These are phyloP conservation scores for Lumbricus terrestris DNA, from an alignment of 2,888 invertebrate genomes.

Conservation along the genomic window DNA sequence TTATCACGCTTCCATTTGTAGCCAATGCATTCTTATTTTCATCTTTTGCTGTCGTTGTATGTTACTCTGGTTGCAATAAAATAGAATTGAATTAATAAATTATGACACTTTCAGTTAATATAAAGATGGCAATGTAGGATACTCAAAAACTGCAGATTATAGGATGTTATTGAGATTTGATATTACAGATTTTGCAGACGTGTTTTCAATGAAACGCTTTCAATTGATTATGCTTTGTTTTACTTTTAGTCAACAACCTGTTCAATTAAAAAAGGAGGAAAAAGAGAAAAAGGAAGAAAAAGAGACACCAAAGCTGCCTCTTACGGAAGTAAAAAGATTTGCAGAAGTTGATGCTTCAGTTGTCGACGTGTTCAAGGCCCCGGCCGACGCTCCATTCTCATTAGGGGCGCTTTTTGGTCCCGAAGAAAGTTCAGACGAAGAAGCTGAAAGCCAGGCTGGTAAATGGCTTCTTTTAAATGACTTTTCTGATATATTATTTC, in stretches of 20 bases:
- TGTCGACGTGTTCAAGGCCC: neutral
- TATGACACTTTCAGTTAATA: too few species aligned
- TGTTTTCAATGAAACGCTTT: neutral
- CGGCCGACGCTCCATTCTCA: neutral
- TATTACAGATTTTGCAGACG: neutral
- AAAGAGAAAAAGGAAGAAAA: neutral
- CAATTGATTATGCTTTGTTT: neutral
- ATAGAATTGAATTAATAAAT: too few species aligned
- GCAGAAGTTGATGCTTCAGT: neutral
- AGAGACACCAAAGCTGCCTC: neutral
- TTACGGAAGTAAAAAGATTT: neutral
- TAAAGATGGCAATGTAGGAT: neutral
- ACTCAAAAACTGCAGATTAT: neutral
- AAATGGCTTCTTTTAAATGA: neutral
- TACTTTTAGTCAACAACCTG: neutral
- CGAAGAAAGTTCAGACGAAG: neutral
- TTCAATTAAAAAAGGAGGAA: neutral
- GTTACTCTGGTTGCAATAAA: too few species aligned
- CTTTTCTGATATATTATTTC: neutral
- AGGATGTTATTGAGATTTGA: neutral
- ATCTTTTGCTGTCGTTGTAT: too few species aligned
- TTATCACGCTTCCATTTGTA: too few species aligned
- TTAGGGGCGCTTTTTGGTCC: neutral
- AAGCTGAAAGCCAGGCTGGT: neutral
- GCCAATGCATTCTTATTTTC: too few species aligned